These are phyloP conservation scores for Ephestia elutella DNA, from an alignment of 1,140 invertebrate genomes.

Conservation along the genomic window DNA sequence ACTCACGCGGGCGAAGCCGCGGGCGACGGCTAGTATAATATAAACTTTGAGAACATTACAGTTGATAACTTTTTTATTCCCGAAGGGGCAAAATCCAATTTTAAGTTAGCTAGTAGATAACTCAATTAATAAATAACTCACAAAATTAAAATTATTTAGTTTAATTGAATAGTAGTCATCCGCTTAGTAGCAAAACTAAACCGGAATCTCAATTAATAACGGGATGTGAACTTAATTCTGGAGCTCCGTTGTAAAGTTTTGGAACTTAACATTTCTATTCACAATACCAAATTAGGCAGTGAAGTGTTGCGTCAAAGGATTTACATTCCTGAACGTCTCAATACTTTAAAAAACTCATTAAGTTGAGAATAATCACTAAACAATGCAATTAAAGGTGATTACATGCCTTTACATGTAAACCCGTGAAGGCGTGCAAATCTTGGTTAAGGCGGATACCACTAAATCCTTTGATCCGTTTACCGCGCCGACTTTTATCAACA, in stretches of 20 bases:
- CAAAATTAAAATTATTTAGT: too few species aligned
- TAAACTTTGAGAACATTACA: too few species aligned
- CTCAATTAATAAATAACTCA: too few species aligned
- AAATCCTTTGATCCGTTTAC: conserved; percentile 27
- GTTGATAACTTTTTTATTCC: too few species aligned
- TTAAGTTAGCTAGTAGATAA: too few species aligned
- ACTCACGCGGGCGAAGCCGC: too few species aligned
- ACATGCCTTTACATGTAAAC: conserved; percentile 11
- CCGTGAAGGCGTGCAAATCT: conserved; percentile 10
- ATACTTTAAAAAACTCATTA: background rate
- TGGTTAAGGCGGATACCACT: conserved; percentile 15
- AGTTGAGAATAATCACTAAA: background rate
- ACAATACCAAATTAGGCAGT: background rate
- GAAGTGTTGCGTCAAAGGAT: background rate
- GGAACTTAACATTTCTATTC: background rate
- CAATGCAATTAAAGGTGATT: conserved; percentile 17
- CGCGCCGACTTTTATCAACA: conserved; percentile 25
- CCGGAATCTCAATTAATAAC: background rate
- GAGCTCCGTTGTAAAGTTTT: background rate
- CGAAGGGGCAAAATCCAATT: too few species aligned
- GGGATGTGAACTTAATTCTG: background rate
- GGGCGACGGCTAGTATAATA: too few species aligned
- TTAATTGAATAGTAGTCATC: too few species aligned
- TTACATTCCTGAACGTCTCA: background rate
- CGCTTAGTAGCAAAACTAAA: too few species aligned